phyloP scores from a whole-genome alignment of 1,140 invertebrate genomes.

The Hyposmocoma kahamanoa region DNA sequence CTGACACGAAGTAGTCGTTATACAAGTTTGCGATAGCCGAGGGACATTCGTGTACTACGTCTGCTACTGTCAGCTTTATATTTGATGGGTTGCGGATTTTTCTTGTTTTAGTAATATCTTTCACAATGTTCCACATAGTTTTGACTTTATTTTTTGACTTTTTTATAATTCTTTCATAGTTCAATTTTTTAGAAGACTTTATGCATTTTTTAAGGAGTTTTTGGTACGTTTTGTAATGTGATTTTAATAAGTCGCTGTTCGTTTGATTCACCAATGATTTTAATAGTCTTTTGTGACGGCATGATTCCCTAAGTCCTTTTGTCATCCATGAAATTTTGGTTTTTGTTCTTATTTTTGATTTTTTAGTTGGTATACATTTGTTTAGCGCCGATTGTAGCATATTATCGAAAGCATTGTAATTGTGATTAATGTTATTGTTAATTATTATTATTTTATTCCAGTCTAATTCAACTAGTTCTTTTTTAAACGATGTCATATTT shows the following conservation, averaged over 20 bases:
- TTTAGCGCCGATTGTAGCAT: neutral
- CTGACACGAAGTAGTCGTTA: conserved; percentile 1
- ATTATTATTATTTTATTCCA: too few relatives aligned
- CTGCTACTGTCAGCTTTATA: neutral
- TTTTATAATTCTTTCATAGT: neutral
- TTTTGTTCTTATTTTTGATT: too few relatives aligned
- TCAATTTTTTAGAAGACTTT: too few relatives aligned
- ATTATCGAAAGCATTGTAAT: neutral
- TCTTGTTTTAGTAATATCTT: neutral
- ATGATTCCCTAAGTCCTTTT: too few relatives aligned
- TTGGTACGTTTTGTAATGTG: neutral
- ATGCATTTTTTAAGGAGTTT: neutral
- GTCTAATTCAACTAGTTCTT: neutral
- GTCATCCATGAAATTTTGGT: too few relatives aligned
- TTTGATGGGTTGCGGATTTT: neutral
- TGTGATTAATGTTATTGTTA: neutral
- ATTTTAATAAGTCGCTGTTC: neutral
- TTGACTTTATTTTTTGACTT: conserved; percentile 1
- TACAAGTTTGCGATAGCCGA: too few relatives aligned
- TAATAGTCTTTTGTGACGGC: too few relatives aligned
- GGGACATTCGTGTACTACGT: too few relatives aligned
- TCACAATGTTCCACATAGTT: too few relatives aligned
- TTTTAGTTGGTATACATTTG: neutral
- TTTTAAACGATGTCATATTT: neutral
- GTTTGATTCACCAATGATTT: neutral